Percentiles rank a stretch among this genome's conserved stretches.
These are phyloP conservation scores for Psittacara wagleri DNA, from an alignment of 2,113 vertebrate genomes.

Conservation along the genomic window DNA sequence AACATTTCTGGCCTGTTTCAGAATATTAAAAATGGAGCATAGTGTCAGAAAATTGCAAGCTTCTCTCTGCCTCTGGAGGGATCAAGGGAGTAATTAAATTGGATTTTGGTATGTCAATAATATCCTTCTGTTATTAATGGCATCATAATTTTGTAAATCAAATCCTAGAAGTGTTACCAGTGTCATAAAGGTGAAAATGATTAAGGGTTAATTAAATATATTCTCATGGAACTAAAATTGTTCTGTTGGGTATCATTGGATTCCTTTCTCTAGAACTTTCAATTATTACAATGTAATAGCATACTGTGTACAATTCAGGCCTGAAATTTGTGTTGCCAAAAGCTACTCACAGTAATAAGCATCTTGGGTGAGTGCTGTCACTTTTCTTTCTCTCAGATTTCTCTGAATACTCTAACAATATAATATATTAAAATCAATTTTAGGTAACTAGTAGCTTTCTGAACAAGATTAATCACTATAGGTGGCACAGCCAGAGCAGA, in stretches of 20 bases:
- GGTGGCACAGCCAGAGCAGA: background rate
- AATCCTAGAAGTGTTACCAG: conserved; percentile 53
- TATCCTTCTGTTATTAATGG: conserved; percentile 71
- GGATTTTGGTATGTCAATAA: conserved; percentile 54
- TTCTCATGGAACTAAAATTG: conserved; percentile 49
- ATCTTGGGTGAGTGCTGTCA: background rate
- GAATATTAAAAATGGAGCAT: conserved; percentile 64
- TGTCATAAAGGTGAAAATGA: conserved; percentile 62
- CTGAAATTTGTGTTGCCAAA: background rate
- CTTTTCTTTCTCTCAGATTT: background rate
- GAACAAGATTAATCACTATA: background rate
- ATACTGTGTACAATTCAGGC: background rate
- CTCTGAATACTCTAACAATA: background rate
- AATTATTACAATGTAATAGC: conserved; percentile 42
- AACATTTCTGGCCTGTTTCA: conserved; percentile 36
- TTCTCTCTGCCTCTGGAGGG: conserved; percentile 41
- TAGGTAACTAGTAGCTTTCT: background rate
- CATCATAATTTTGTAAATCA: conserved; percentile 69
- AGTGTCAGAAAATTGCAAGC: conserved; percentile 44
- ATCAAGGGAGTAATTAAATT: conserved; percentile 70
- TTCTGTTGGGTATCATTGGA: background rate
- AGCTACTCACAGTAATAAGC: background rate
- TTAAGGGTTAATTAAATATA: conserved; percentile 69
- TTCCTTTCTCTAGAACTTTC: background rate
- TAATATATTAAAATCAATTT: background rate